Conservation (phyloP, 1,140 invertebrate genomes). For the Heliconius hewitsoni region DNA sequence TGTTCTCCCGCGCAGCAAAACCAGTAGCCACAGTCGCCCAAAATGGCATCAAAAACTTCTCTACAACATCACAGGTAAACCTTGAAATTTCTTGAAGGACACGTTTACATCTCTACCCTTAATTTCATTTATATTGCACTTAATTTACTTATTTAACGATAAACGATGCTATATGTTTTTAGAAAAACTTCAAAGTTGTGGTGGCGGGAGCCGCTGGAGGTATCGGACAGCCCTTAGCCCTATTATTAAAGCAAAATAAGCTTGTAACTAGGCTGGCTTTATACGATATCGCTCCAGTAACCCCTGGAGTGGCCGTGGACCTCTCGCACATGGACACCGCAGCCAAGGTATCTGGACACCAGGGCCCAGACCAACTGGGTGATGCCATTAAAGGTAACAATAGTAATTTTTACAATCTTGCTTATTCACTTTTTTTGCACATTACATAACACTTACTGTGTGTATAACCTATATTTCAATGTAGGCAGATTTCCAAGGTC, state of each 20-base stretch:
- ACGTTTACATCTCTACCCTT: conserved; percentile 12
- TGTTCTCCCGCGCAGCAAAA: conserved; percentile 81
- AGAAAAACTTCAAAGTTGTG: conserved; percentile 93
- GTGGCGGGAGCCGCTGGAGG: conserved; percentile 98
- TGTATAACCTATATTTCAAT: conserved; percentile 43
- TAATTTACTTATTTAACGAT: neutral
- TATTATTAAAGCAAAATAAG: conserved; percentile 96
- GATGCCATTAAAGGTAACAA: conserved; percentile 83
- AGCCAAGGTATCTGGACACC: conserved; percentile 91
- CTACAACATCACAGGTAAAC: conserved; percentile 81
- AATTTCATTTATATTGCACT: neutral
- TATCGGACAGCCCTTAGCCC: conserved; percentile 98
- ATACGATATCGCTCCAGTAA: conserved; percentile 96
- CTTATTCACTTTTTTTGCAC: conserved; percentile 17
- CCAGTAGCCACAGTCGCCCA: conserved; percentile 73
- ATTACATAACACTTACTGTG: conserved; percentile 46
- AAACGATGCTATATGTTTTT: conserved; percentile 22
- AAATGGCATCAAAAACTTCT: conserved; percentile 80
- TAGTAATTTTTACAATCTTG: neutral
- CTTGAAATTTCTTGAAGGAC: conserved; percentile 23
- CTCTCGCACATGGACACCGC: conserved; percentile 97
- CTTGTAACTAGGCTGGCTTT: conserved; percentile 91
- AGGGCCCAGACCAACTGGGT: conserved; percentile 87
- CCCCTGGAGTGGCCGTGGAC: conserved; percentile 98
- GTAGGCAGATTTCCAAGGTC: conserved; percentile 35